Evolutionary conservation across 2,888 invertebrate species (phyloP).

Genomic region (Diaphora mendica): DNA sequence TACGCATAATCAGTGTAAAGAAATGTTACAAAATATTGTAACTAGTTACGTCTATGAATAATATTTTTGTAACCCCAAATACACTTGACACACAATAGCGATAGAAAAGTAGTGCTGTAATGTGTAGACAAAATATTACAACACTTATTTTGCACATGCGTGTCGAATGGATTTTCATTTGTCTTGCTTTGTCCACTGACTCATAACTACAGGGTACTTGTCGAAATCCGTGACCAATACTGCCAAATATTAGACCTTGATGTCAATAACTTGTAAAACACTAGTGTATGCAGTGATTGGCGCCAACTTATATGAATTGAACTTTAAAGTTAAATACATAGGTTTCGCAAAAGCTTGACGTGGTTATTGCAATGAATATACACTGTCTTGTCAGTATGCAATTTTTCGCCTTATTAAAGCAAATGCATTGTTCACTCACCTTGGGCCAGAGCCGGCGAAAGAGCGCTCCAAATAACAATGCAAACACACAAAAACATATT

Average conservation of each 20-base stretch:
- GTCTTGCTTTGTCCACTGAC: slow-evolving; percentile 36
- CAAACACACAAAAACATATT: slow-evolving; percentile 78
- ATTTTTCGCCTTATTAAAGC: slow-evolving; percentile 53
- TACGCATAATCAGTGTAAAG: background rate
- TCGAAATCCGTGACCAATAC: slow-evolving; percentile 38
- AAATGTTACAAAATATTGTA: background rate
- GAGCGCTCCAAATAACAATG: slow-evolving; percentile 80
- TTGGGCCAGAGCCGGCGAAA: slow-evolving; percentile 77
- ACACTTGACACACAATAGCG: background rate
- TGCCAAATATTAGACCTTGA: slow-evolving; percentile 17
- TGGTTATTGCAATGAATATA: slow-evolving; percentile 30
- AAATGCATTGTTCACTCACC: slow-evolving; percentile 79
- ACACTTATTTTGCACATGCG: slow-evolving; percentile 33
- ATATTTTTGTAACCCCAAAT: background rate
- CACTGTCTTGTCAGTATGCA: slow-evolving; percentile 49
- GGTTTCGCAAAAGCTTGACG: slow-evolving; percentile 29
- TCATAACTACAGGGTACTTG: slow-evolving; percentile 34
- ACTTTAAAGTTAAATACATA: background rate
- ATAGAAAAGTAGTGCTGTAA: background rate
- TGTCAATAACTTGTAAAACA: slow-evolving; percentile 8
- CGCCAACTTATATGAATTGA: background rate
- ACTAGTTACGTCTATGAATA: background rate
- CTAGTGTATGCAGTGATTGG: slow-evolving; percentile 5
- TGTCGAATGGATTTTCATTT: slow-evolving; percentile 22
- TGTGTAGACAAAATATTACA: slow-evolving; percentile 5